These are phyloP conservation scores for Orthonevra nobilis DNA, from an alignment of 2,888 invertebrate genomes.

Conservation along the genomic window DNA sequence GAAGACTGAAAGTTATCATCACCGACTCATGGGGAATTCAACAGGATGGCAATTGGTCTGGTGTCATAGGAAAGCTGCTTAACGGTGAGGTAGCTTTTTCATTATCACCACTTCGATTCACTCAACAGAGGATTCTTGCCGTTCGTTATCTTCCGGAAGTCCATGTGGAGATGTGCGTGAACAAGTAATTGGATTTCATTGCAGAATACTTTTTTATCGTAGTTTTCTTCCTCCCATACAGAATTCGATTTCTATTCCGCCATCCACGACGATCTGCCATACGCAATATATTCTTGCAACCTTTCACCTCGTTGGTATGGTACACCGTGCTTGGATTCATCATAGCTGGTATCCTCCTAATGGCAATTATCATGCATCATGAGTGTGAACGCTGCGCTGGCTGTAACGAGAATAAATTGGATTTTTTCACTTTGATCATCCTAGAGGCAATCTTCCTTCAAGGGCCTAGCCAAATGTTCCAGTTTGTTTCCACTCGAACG, in stretches of 20 bases:
- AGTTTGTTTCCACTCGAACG: slow-evolving; percentile 74
- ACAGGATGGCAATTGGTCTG: slow-evolving; percentile 74
- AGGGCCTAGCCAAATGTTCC: slow-evolving; percentile 75
- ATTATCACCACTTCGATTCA: slow-evolving; percentile 75
- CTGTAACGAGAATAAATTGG: slow-evolving; percentile 67
- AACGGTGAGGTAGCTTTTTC: slow-evolving; percentile 72
- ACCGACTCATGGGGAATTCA: slow-evolving; percentile 74
- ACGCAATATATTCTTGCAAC: slow-evolving; percentile 77
- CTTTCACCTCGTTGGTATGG: slow-evolving; percentile 76
- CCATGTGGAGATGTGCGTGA: slow-evolving; percentile 75
- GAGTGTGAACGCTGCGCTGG: slow-evolving; percentile 69
- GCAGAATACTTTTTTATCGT: background rate
- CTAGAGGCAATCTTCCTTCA: slow-evolving; percentile 77
- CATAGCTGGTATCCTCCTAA: slow-evolving; percentile 71
- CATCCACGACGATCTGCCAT: slow-evolving; percentile 76
- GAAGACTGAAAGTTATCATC: slow-evolving; percentile 73
- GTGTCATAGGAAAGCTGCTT: slow-evolving; percentile 74
- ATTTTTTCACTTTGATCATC: slow-evolving; percentile 75
- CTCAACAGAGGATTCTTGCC: slow-evolving; percentile 70
- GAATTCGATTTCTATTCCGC: slow-evolving; percentile 76
- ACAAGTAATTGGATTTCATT: slow-evolving; percentile 18
- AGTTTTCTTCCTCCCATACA: slow-evolving; percentile 49
- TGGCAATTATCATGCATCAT: slow-evolving; percentile 73
- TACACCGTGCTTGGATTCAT: slow-evolving; percentile 74
- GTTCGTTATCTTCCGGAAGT: slow-evolving; percentile 73